These are phyloP conservation scores for Dromaius novaehollandiae DNA, from an alignment of 2,113 vertebrate genomes.

Conservation along the genomic window DNA sequence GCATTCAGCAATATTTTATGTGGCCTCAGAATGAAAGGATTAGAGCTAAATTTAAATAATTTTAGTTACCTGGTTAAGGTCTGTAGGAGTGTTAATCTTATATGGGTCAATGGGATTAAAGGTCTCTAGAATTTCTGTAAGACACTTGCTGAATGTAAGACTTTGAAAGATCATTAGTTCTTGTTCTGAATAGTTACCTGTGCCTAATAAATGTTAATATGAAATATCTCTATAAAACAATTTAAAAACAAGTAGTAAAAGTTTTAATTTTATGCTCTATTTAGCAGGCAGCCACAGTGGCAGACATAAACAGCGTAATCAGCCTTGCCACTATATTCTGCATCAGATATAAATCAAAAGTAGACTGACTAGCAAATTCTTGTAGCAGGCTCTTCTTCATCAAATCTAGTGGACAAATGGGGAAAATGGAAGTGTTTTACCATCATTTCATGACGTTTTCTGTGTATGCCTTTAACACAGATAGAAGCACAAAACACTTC, in stretches of 20 bases:
- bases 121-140: background rate
- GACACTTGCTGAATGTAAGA: background rate
- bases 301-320: background rate
- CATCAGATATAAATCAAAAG: background rate
- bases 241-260: background rate
- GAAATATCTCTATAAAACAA: background rate
- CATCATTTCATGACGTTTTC: background rate
- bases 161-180: background rate
- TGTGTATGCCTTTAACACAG: background rate
- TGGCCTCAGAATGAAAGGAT: background rate
- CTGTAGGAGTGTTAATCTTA: background rate
- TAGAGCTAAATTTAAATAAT: background rate
- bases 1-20: background rate
- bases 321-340: background rate
- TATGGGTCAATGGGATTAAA: accelerated
- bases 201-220: background rate
- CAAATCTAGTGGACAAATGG: background rate
- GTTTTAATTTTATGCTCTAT: constrained; percentile 27
- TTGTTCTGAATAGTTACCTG: background rate
- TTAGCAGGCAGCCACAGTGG: background rate
- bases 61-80: background rate
- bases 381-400: background rate
- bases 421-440: background rate
- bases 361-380: background rate
- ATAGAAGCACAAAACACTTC: background rate